Conservation (phyloP, 2,888 invertebrate species). For the Sminthurides aquaticus region DNA sequence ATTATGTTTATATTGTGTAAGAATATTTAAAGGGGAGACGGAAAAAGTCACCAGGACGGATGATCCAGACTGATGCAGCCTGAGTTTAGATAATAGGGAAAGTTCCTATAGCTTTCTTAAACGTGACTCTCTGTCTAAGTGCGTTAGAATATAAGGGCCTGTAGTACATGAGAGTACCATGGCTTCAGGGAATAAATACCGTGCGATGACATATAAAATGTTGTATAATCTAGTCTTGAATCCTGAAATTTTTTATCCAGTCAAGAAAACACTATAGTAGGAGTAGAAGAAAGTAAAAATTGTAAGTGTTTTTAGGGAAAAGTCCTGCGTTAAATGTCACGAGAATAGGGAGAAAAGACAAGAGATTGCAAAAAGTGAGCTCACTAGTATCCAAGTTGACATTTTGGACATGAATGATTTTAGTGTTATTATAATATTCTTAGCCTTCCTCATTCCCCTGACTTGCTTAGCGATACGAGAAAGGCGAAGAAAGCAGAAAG, state of each 20-base stretch:
- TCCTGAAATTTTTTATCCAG: not conserved
- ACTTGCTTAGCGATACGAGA: no score
- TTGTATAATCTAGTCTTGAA: no score
- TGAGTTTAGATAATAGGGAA: no score
- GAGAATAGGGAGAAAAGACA: conserved; percentile 9
- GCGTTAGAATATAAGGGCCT: no score
- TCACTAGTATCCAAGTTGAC: conserved; percentile 29
- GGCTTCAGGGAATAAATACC: not conserved
- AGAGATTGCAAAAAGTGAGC: conserved; percentile 13
- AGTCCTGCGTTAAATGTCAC: conserved; percentile 33
- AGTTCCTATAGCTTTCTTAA: no score
- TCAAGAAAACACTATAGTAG: not conserved
- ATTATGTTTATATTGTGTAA: no score
- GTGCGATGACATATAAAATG: not conserved
- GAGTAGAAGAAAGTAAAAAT: not conserved
- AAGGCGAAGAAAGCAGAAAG: no score
- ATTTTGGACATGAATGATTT: conserved; percentile 39
- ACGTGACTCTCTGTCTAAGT: no score
- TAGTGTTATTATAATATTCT: conserved; percentile 17
- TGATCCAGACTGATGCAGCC: no score
- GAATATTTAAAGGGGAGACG: no score
- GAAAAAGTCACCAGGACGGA: no score
- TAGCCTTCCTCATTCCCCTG: no score
- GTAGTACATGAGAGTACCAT: not conserved
- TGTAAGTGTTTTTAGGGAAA: not conserved